Evolutionary conservation across 2,888 invertebrate genomes (phyloP).

Genomic region (Cremastobaeus sp.): DNA sequence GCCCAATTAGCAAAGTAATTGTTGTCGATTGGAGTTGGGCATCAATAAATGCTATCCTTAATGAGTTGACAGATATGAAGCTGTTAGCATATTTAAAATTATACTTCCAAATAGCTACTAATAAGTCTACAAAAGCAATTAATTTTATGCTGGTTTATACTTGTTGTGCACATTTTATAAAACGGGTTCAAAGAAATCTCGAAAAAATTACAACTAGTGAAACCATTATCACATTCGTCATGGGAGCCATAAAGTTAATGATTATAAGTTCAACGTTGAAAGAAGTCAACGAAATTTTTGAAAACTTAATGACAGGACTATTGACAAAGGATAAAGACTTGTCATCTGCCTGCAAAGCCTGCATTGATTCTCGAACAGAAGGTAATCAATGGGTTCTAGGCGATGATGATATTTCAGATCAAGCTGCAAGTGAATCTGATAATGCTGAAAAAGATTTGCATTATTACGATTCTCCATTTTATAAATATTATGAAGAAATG

Average conservation of each 20-base stretch:
- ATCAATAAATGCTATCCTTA: not conserved
- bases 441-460: not conserved
- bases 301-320: not conserved
- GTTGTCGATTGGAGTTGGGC: slow-evolving; percentile 6
- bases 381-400: too few species aligned
- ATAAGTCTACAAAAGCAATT: not conserved
- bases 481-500: not conserved
- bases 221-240: not conserved
- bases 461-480: not conserved
- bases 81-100: not conserved
- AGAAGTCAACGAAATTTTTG: too few species aligned
- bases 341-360: too few species aligned
- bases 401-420: not conserved
- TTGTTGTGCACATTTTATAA: slow-evolving; percentile 7
- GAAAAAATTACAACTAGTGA: not conserved
- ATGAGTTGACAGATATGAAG: not conserved
- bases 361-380: too few species aligned
- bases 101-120: not conserved
- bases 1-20: not conserved
- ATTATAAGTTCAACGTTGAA: too few species aligned
- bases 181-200: not conserved
- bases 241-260: not conserved
- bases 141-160: slow-evolving; percentile 2
- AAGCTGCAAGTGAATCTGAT: not conserved
- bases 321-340: not conserved